A percentile compares a stretch with the other conserved stretches of the same genome.
These are phyloP conservation scores for Lagocephalus sceleratus DNA, from an alignment of 2,797 vertebrate genomes.

Conservation along the genomic window DNA sequence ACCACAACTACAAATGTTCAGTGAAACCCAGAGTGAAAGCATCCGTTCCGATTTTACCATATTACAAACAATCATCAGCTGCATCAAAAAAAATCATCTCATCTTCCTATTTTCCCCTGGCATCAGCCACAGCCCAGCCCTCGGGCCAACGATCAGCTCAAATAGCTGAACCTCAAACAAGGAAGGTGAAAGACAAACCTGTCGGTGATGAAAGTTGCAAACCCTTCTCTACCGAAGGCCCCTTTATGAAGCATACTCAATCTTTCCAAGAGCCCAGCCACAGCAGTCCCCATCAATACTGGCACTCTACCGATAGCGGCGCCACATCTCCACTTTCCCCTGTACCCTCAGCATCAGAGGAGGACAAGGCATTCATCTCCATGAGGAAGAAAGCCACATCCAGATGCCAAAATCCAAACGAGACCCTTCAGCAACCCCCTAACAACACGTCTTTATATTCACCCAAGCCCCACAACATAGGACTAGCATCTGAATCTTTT, in stretches of 20 bases:
- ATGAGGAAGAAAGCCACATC: constrained; percentile 84
- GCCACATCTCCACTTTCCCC: too few species aligned
- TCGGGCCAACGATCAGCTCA: constrained; percentile 45
- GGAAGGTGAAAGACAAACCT: constrained; percentile 72
- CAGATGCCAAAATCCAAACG: constrained; percentile 63
- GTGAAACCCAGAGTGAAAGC: constrained; percentile 81
- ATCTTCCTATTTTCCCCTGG: not conserved
- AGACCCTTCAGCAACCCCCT: constrained; percentile 69
- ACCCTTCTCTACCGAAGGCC: constrained; percentile 81
- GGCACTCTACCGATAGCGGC: constrained; percentile 48
- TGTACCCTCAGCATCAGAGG: too few species aligned
- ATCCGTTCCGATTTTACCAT: constrained; percentile 69
- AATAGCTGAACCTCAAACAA: constrained; percentile 72
- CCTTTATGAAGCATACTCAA: constrained; percentile 81
- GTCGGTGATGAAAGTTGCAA: constrained; percentile 88
- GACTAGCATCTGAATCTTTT: constrained; percentile 37
- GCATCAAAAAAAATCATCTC: constrained; percentile 17
- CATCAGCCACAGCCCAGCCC: constrained; percentile 27
- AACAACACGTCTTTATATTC: constrained; percentile 71
- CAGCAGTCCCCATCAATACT: constrained; percentile 63
- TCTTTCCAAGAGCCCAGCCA: constrained; percentile 82
- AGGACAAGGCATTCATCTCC: constrained; percentile 51
- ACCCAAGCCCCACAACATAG: constrained; percentile 35
- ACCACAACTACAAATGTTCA: constrained; percentile 78
- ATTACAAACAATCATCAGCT: constrained; percentile 48